phyloP scores from a whole-genome alignment of 2,113 vertebrate genomes.

The Heloderma charlesbogerti region DNA sequence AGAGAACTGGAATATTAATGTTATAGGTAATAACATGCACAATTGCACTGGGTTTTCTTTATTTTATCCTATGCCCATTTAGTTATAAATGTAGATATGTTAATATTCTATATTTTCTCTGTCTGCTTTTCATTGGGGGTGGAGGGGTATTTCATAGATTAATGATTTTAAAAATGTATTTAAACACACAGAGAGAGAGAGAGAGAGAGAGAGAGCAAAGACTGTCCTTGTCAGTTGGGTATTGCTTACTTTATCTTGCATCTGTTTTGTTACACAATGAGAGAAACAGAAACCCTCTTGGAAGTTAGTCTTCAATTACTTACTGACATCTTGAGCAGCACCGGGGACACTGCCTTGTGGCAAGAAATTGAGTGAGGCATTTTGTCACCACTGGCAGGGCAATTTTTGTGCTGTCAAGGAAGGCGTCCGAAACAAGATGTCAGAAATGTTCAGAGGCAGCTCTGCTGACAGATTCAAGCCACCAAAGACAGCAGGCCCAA shows the following conservation, averaged over 20 bases:
- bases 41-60: too few relatives aligned
- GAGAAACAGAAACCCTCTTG: background rate
- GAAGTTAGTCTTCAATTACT: slow-evolving; percentile 42
- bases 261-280: background rate
- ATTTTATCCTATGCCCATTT: too few relatives aligned
- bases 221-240: slow-evolving; percentile 22
- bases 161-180: background rate
- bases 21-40: too few relatives aligned
- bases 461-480: slow-evolving; percentile 37
- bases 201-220: background rate
- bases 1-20: too few relatives aligned
- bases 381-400: slow-evolving; percentile 32
- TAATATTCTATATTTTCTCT: too few relatives aligned
- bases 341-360: slow-evolving; percentile 39
- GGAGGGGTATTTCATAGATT: too few relatives aligned
- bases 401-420: slow-evolving; percentile 55
- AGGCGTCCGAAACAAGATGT: slow-evolving; percentile 40
- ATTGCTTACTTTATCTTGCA: slow-evolving; percentile 9
- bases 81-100: too few relatives aligned
- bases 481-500: slow-evolving; percentile 10
- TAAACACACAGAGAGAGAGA: background rate
- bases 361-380: slow-evolving; percentile 50
- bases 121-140: too few relatives aligned
- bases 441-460: slow-evolving; percentile 50
- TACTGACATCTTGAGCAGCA: slow-evolving; percentile 58